A percentile compares a stretch with the other conserved stretches of the same genome.
phyloP scores from a whole-genome alignment of 2,113 vertebrate species.

The Peucedramus taeniatus region DNA sequence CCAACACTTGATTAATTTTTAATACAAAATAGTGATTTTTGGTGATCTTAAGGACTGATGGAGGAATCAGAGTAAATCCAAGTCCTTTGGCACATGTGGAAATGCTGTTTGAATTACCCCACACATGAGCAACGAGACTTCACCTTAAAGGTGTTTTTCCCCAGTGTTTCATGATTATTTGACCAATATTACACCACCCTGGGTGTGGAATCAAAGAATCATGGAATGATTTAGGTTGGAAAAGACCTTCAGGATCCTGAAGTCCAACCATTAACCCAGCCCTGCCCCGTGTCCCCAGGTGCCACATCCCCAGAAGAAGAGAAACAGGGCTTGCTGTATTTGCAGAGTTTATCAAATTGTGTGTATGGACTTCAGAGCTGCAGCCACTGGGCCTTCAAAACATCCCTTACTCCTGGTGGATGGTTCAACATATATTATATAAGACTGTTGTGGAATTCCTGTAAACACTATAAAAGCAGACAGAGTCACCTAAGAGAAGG shows the following conservation, averaged over 20 bases:
- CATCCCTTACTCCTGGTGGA: background rate
- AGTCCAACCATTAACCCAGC: background rate
- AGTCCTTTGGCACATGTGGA: background rate
- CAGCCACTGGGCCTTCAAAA: background rate
- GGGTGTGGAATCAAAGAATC: background rate
- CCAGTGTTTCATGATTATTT: background rate
- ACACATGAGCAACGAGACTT: background rate
- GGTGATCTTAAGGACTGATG: background rate
- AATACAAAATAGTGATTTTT: background rate
- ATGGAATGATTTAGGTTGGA: background rate
- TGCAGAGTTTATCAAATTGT: background rate
- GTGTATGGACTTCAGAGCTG: background rate
- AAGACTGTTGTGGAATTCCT: background rate
- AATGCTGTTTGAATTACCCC: background rate
- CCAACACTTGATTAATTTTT: background rate
- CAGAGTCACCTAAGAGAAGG: background rate
- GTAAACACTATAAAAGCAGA: background rate
- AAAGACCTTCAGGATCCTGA: background rate
- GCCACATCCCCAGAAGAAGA: background rate
- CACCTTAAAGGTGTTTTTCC: background rate
- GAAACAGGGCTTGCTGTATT: background rate
- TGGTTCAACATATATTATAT: background rate
- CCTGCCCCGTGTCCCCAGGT: background rate
- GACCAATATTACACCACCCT: background rate
- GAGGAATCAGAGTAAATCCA: background rate